These are phyloP conservation scores for Stigmatopora nigra DNA, from an alignment of 2,113 vertebrate genomes.

Conservation along the genomic window DNA sequence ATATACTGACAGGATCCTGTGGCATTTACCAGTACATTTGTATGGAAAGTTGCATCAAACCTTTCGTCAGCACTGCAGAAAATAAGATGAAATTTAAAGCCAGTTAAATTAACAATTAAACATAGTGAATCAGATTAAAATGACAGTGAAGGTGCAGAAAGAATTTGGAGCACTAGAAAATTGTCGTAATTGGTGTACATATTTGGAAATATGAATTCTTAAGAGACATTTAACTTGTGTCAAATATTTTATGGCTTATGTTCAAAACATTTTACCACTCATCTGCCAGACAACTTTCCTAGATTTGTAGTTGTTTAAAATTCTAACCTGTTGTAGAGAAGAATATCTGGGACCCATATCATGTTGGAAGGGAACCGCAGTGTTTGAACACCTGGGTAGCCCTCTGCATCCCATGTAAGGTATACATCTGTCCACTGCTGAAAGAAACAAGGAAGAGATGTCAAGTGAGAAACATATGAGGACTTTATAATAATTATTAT, in stretches of 20 bases:
- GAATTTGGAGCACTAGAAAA: background rate
- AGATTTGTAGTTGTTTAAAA: background rate
- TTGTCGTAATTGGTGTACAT: too few relatives aligned
- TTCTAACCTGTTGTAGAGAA: conserved; percentile 85
- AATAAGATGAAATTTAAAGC: background rate
- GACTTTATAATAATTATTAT: too few relatives aligned
- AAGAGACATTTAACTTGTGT: too few relatives aligned
- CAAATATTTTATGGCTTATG: too few relatives aligned
- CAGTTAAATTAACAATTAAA: background rate
- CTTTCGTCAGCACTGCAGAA: conserved; percentile 79
- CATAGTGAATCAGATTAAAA: background rate
- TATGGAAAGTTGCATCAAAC: conserved; percentile 87
- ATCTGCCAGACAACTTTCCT: too few relatives aligned
- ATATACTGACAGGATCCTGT: conserved; percentile 83
- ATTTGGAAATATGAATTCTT: too few relatives aligned
- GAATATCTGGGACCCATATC: conserved; percentile 86
- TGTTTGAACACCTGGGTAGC: conserved; percentile 80
- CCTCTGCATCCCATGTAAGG: conserved; percentile 78
- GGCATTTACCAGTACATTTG: conserved; percentile 83
- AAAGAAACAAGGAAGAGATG: background rate
- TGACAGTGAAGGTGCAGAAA: background rate
- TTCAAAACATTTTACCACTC: too few relatives aligned
- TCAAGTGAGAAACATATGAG: background rate
- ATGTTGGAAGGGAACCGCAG: conserved; percentile 79
- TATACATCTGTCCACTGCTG: conserved; percentile 81